Percentiles rank a stretch among this genome's conserved stretches.
phyloP scores from a whole-genome alignment of 2,113 vertebrate species.

The Notechis scutatus region DNA sequence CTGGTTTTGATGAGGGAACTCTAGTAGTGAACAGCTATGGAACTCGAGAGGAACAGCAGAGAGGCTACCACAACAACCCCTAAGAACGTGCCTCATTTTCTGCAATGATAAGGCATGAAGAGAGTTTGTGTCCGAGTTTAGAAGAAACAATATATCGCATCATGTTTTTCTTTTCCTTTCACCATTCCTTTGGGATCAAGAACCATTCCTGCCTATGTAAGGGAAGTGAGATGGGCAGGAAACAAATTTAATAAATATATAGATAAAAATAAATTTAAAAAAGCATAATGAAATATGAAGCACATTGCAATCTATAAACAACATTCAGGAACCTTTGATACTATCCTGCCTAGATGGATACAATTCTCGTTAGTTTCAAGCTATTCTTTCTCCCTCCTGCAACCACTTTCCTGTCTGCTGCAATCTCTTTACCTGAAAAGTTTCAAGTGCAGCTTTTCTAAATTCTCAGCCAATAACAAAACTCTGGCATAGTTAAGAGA shows the following conservation, averaged over 20 bases:
- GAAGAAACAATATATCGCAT: background rate
- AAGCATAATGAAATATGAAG: background rate
- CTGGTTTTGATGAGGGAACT: background rate
- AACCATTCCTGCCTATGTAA: background rate
- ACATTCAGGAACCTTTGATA: constrained; percentile 13
- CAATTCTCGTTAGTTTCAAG: background rate
- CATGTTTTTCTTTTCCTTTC: background rate
- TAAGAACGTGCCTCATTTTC: background rate
- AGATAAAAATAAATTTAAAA: background rate
- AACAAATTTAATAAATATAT: background rate
- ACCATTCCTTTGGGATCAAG: background rate
- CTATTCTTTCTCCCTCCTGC: background rate
- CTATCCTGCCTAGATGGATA: background rate
- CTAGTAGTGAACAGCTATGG: background rate
- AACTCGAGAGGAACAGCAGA: background rate
- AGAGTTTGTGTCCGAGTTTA: background rate
- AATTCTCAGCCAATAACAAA: background rate
- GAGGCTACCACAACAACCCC: background rate
- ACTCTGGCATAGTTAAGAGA: background rate
- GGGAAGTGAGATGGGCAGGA: background rate
- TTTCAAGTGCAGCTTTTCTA: background rate
- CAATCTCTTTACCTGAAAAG: background rate
- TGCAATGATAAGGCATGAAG: background rate
- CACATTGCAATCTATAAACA: constrained; percentile 1
- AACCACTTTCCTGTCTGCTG: background rate